Evolutionary conservation across 2,113 vertebrate species (phyloP), one percentile per base, ranked within the genome.

Genomic region (Hiodon tergisus): DNA sequence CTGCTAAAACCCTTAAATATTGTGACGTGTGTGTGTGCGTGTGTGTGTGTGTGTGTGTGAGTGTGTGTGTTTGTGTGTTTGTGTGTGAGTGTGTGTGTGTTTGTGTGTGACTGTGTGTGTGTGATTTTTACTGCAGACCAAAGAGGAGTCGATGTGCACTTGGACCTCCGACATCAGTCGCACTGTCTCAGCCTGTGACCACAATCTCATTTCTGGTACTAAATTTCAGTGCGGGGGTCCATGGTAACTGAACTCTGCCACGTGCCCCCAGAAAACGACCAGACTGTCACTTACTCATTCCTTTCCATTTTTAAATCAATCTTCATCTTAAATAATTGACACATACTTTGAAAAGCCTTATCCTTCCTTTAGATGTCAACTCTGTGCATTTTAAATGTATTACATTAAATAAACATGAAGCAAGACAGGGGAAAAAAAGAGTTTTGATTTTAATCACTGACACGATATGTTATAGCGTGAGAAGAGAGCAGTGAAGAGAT

Each of bases 321-420:
- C 80, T 78, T 78, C 73, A 71, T 77, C 78, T 78, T 88, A 80
- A 87, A 86, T 85, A 82, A 88, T 88, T 87, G 78, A 87, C 75
- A 71, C 80, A 78, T 81, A 83, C 82, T 85, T 85, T 84, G 81
- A 88, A 85, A 88, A 84, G 82, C 81, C 82, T 82, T 79, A 78
- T 11, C 85, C 86, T 83, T 75, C 77, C 79, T 83, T 86, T 84
- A 86, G 83, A 86, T 85, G 84, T 88, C 85, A 85, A 85, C 78
- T 78, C 76, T 71, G 81, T 89, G 82, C 83, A 87, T 89, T 86
- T 89, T 89, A 89, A 89, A 91, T 87, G 88, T 79, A 69, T 71
- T 67, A 68, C 78, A 87, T 87, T 80, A 89, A 87, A 88, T 83
- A 86, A 76, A 79, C 78, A 87, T 87, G 86, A 84, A 85, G 78